phyloP scores from a whole-genome alignment of 2,113 vertebrate species.

The Lanius collurio region DNA sequence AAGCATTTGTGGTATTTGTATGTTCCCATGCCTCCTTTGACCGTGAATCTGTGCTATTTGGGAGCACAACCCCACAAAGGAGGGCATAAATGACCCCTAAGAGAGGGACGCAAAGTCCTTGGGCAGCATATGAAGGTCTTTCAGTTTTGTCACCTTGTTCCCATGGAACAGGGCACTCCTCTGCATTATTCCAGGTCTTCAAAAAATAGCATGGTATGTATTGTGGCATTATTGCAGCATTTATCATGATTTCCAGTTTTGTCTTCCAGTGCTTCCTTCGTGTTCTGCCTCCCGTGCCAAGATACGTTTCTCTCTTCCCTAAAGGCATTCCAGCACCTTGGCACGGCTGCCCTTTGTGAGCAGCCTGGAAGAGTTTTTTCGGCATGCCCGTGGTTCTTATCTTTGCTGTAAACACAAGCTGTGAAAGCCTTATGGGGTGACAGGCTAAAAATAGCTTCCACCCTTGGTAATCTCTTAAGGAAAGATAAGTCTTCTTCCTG shows the following conservation, averaged over 20 bases:
- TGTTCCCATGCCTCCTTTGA: background rate
- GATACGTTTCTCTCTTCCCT: background rate
- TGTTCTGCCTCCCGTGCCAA: background rate
- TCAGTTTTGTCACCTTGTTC: background rate
- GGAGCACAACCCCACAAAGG: background rate
- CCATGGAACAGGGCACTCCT: background rate
- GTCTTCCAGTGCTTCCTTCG: background rate
- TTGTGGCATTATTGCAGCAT: background rate
- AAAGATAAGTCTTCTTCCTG: constrained; percentile 48
- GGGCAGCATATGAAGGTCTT: background rate
- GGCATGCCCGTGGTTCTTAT: background rate
- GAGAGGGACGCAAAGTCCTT: background rate
- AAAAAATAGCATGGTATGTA: background rate
- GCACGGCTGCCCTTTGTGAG: background rate
- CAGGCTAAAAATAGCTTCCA: constrained; percentile 43
- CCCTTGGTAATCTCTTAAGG: constrained; percentile 48
- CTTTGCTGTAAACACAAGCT: constrained; percentile 27
- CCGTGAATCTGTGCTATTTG: background rate
- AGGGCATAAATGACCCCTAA: background rate
- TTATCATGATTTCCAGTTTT: background rate
- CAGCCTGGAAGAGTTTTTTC: background rate
- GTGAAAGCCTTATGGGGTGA: background rate
- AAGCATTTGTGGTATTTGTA: background rate
- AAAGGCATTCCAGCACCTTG: background rate
- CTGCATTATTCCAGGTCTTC: background rate